A percentile compares a stretch with the other conserved stretches of the same genome.
phyloP scores from a whole-genome alignment of 2,888 invertebrate species.

The Crepidodera aurea region DNA sequence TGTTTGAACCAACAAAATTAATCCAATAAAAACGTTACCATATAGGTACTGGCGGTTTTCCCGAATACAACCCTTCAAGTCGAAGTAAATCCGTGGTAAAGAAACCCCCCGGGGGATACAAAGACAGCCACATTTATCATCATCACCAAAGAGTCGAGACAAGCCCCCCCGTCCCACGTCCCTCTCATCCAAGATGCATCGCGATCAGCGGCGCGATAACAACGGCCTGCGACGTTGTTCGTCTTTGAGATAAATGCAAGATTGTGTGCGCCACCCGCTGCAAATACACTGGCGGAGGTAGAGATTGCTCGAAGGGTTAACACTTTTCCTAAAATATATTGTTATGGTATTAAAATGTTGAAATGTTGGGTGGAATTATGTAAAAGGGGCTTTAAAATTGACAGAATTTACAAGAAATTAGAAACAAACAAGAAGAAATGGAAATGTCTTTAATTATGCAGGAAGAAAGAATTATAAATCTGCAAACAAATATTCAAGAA shows the following conservation, averaged over 20 bases:
- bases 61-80: constrained; percentile 21
- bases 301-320: background rate
- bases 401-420: too few species aligned
- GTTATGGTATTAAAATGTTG: too few species aligned
- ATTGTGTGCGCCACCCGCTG: constrained; percentile 45
- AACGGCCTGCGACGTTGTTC: constrained; percentile 47
- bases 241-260: constrained; percentile 46
- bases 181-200: constrained; percentile 29
- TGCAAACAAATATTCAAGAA: too few species aligned
- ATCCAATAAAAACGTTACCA: too few species aligned
- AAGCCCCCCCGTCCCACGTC: constrained; percentile 40
- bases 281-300: constrained; percentile 14
- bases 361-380: too few species aligned
- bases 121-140: constrained; percentile 57
- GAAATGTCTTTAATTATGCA: too few species aligned
- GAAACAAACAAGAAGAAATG: too few species aligned
- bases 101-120: constrained; percentile 42
- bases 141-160: constrained; percentile 55
- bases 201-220: constrained; percentile 52
- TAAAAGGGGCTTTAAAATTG: too few species aligned
- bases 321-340: too few species aligned
- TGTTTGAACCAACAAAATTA: too few species aligned
- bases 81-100: constrained; percentile 25
- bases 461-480: too few species aligned
- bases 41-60: background rate